Base-by-base conservation (phyloP, 2,888 invertebrate species). In the Cyclophora punctaria region DNA sequence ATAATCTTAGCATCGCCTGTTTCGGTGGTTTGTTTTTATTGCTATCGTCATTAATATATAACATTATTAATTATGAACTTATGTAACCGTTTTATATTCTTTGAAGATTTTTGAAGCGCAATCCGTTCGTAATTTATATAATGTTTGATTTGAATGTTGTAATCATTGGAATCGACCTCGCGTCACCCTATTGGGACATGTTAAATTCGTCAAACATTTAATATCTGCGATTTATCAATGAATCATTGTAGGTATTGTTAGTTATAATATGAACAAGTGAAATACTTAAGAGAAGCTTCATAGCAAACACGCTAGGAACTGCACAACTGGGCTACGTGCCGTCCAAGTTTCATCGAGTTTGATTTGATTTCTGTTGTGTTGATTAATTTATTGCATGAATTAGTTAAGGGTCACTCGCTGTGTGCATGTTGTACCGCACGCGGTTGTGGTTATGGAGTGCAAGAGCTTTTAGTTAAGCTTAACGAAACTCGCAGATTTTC, bases 321-420 rank as follows among this genome's bases (percentile, higher is more conserved):
- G 63, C 62, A 58, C 54, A 57, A 58, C 61, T 57, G 57, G 62
- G 59, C 57, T 52, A 47, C 7, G 41, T 34, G 37, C 46, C 48
- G 51, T 58, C 55, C 44, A 47, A 45, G 20, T 44, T 41, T 50
- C 44, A 45, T 48, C 47, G 46, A 53, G 61, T 68, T 65, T 69
- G 57, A 68, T 75, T 78, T 75, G 62, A 65, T 75, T 75, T 73
- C 71, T 69, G 66, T 72, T 80, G 70, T 68, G 64, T 73, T 79
- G 71, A 75, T 80, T 82, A 77, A 77, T 78, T 80, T 81, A 77
- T 80, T 81, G 78, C 79, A 78, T 79, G 80, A 72, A 77, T 73
- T 78, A 74, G 69, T 67, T 52, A 58, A 55, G 62, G 47, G 51
- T 57, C 61, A 52, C 61, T 59, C 60, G 64, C 58, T 65, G 68